These are phyloP conservation scores for Coelinius sp. DNA, from an alignment of 2,888 invertebrate species.

Conservation along the genomic window DNA sequence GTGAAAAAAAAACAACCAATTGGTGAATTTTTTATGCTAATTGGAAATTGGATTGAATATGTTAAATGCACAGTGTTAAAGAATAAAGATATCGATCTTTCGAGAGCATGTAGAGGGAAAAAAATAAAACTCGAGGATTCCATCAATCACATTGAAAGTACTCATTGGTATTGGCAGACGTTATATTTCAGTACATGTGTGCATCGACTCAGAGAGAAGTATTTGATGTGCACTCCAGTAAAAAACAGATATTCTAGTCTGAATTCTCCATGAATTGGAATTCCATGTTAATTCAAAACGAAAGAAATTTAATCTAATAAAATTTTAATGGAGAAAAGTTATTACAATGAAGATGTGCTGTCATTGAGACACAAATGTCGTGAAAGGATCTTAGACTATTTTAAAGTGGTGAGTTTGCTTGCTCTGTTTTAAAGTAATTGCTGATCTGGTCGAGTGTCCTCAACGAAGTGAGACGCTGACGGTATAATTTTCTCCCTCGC, in stretches of 20 bases:
- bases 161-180: slow-evolving; percentile 21
- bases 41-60: not conserved
- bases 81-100: not conserved
- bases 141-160: slow-evolving; percentile 19
- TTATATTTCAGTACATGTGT: not conserved
- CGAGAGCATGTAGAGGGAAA: not conserved
- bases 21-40: not conserved
- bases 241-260: slow-evolving; percentile 2
- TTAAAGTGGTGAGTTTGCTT: not conserved
- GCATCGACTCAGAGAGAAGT: slow-evolving; percentile 6
- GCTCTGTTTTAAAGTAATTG: slow-evolving; percentile 30
- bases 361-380: not conserved
- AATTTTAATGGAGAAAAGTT: not conserved
- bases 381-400: slow-evolving; percentile 12
- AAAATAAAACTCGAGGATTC: not conserved
- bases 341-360: slow-evolving; percentile 3
- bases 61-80: not conserved
- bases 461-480: slow-evolving; percentile 33
- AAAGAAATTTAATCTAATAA: no score
- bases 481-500: slow-evolving; percentile 22
- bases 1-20: not conserved
- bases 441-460: slow-evolving; percentile 23
- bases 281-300: not conserved
- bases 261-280: slow-evolving; percentile 1
- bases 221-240: slow-evolving; percentile 11